Conservation (phyloP, 2,888 invertebrate genomes). For the Sphecodes monilicornis region DNA sequence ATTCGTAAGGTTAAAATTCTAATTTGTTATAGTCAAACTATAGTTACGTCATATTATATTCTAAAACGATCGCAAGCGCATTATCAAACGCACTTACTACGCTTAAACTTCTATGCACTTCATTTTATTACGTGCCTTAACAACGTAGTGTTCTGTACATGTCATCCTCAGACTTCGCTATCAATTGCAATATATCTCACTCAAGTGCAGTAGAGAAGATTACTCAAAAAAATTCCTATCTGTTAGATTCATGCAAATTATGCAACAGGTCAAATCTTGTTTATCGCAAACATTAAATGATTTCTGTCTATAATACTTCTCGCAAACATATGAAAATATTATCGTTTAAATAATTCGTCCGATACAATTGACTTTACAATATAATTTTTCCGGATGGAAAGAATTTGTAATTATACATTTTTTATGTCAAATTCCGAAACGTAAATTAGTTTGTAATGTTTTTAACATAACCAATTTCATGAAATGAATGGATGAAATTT, state of each 20-base stretch:
- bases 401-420: not conserved
- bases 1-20: not conserved
- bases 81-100: not conserved
- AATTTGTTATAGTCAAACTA: not conserved
- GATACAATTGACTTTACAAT: not conserved
- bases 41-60: not conserved
- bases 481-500: not conserved
- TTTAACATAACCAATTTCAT: not conserved
- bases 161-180: not conserved
- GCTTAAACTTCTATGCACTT: not conserved
- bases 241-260: not conserved
- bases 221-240: slow-evolving; percentile 27
- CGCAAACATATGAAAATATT: too few species aligned
- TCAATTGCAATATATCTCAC: not conserved
- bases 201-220: not conserved
- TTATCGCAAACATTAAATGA: not conserved
- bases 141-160: not conserved
- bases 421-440: not conserved
- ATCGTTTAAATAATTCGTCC: not conserved
- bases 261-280: slow-evolving; percentile 2
- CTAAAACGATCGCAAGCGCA: not conserved
- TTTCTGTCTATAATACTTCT: not conserved
- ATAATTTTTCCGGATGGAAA: not conserved
- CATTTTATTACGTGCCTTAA: not conserved
- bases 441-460: not conserved